These are phyloP conservation scores for Oceanites oceanicus DNA, from an alignment of 2,113 vertebrate genomes.

Conservation along the genomic window DNA sequence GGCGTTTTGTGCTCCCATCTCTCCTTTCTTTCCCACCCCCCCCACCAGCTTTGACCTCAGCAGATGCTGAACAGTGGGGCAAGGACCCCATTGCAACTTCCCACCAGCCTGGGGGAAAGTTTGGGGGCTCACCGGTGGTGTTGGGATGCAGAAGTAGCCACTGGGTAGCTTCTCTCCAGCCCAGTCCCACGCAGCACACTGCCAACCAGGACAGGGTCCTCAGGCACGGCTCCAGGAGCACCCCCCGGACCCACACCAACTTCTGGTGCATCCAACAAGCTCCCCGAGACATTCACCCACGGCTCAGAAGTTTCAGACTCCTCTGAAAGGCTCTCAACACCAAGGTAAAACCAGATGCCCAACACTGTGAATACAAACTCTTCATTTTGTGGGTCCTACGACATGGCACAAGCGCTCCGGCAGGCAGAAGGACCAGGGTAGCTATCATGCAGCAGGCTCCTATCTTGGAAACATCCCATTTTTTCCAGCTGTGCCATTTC, in stretches of 20 bases:
- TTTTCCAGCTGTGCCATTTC: neutral
- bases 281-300: neutral
- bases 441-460: rapidly evolving
- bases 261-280: neutral
- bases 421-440: neutral
- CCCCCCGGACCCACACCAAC: neutral
- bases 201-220: rapidly evolving
- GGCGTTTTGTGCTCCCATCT: neutral
- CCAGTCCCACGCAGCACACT: rapidly evolving
- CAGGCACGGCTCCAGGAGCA: neutral
- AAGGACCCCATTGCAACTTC: neutral
- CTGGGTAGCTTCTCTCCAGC: neutral
- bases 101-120: neutral
- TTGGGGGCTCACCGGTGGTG: neutral
- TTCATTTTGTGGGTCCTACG: neutral
- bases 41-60: neutral
- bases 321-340: neutral
- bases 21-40: neutral
- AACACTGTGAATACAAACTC: neutral
- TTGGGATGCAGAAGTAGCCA: neutral
- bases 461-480: neutral
- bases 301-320: neutral
- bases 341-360: neutral
- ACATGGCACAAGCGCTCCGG: rapidly evolving
- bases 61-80: neutral